Percentiles rank a stretch among this genome's conserved stretches.
phyloP scores from a whole-genome alignment of 2,797 vertebrate genomes.

The Sparus aurata region DNA sequence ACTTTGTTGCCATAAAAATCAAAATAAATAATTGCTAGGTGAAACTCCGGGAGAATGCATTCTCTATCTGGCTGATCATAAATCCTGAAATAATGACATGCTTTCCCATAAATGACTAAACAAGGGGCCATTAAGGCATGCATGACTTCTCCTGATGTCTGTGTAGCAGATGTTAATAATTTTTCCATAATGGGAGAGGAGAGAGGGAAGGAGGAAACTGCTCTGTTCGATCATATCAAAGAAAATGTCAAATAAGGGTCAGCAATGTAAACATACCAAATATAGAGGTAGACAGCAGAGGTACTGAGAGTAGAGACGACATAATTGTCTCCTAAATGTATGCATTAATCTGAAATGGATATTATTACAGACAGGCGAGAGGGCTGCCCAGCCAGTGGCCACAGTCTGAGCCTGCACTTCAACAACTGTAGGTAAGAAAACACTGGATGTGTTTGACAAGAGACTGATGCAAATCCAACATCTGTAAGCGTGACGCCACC shows the following conservation, averaged over 20 bases:
- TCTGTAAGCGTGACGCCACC: too few species aligned
- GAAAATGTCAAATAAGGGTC: slow-evolving; percentile 84
- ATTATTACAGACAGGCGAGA: too few species aligned
- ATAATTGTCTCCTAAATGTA: not conserved
- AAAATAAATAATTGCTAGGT: slow-evolving; percentile 85
- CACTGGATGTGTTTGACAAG: too few species aligned
- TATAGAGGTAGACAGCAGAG: slow-evolving; percentile 8
- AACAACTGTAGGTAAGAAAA: too few species aligned
- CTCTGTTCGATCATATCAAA: slow-evolving; percentile 74
- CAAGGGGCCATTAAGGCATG: slow-evolving; percentile 85
- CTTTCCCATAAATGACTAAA: slow-evolving; percentile 89
- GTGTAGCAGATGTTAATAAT: slow-evolving; percentile 87
- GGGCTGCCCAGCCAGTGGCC: too few species aligned
- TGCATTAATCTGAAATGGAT: too few species aligned
- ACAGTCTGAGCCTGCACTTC: too few species aligned
- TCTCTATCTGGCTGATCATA: slow-evolving; percentile 76
- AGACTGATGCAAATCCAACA: too few species aligned
- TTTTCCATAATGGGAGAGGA: slow-evolving; percentile 82
- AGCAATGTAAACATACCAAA: slow-evolving; percentile 54
- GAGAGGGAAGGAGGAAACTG: slow-evolving; percentile 51
- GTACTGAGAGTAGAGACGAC: not conserved
- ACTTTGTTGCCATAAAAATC: slow-evolving; percentile 82
- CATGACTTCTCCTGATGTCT: slow-evolving; percentile 86
- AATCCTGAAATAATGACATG: slow-evolving; percentile 85
- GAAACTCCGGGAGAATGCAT: slow-evolving; percentile 78